phyloP scores from a whole-genome alignment of 2,113 vertebrate genomes.

The Daubentonia madagascariensis region DNA sequence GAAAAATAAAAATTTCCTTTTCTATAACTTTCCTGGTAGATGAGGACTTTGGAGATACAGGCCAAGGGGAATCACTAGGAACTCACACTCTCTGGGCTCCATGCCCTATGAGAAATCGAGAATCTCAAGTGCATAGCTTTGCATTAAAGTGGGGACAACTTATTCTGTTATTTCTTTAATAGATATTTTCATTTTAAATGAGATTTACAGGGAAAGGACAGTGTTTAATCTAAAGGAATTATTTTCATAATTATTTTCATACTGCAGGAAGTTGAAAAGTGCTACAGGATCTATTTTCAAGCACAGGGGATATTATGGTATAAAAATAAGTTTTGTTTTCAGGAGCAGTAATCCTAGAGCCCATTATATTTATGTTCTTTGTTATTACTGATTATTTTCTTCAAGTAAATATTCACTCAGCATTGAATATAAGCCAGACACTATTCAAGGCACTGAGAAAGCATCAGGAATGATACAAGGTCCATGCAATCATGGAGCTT shows the following conservation, averaged over 20 bases:
- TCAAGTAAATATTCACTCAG: not conserved
- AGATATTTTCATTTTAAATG: not conserved
- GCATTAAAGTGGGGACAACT: not conserved
- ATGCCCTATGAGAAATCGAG: not conserved
- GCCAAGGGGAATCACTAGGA: not conserved
- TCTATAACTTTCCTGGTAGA: not conserved
- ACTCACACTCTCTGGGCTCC: not conserved
- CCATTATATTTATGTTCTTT: not conserved
- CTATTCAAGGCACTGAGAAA: not conserved
- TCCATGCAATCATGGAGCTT: not conserved
- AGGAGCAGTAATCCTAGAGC: not conserved
- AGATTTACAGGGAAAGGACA: not conserved
- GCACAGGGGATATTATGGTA: not conserved
- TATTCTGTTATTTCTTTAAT: not conserved
- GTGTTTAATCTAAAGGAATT: not conserved
- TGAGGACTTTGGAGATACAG: not conserved
- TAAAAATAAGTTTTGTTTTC: not conserved
- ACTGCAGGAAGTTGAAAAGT: not conserved
- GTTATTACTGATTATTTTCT: not conserved
- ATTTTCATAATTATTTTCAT: constrained; percentile 19
- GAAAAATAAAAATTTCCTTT: constrained; percentile 29
- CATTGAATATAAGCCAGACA: not conserved
- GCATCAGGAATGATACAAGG: not conserved
- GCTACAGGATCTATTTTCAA: not conserved
- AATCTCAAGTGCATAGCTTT: not conserved